phyloP scores from a whole-genome alignment of 2,888 invertebrate genomes.

The Drosophila meridiana region DNA sequence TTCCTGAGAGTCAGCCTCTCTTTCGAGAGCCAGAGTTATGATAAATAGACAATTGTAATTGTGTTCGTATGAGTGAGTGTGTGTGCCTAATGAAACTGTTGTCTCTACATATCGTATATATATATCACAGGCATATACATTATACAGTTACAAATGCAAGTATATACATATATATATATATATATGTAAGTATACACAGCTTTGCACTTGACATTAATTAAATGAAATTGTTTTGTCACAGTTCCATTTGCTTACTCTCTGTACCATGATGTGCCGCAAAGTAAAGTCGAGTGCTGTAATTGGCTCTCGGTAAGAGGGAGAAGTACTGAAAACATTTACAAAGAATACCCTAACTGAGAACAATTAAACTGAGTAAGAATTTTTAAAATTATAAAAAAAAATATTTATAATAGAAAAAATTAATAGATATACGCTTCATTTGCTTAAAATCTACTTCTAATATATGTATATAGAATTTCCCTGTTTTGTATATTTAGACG shows the following conservation, averaged over 20 bases:
- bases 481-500: not conserved
- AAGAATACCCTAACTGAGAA: not conserved
- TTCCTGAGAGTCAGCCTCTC: constrained; percentile 48
- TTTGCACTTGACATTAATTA: constrained; percentile 78
- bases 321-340: not conserved
- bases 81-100: constrained; percentile 36
- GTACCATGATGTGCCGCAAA: constrained; percentile 19
- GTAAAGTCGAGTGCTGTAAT: constrained; percentile 14
- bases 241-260: constrained; percentile 35
- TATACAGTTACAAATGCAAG: constrained; percentile 17
- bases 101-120: constrained; percentile 47
- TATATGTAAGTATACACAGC: constrained; percentile 21
- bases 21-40: constrained; percentile 28
- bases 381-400: no score
- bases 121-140: constrained; percentile 36
- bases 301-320: not conserved
- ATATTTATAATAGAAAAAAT: no score
- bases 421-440: no score
- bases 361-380: not conserved
- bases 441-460: not conserved
- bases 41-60: constrained; percentile 48
- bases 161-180: not conserved
- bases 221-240: constrained; percentile 75
- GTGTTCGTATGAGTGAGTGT: constrained; percentile 14
- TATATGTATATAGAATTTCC: not conserved